Conservation (phyloP, 2,113 vertebrate species). For the Delphinapterus leucas region DNA sequence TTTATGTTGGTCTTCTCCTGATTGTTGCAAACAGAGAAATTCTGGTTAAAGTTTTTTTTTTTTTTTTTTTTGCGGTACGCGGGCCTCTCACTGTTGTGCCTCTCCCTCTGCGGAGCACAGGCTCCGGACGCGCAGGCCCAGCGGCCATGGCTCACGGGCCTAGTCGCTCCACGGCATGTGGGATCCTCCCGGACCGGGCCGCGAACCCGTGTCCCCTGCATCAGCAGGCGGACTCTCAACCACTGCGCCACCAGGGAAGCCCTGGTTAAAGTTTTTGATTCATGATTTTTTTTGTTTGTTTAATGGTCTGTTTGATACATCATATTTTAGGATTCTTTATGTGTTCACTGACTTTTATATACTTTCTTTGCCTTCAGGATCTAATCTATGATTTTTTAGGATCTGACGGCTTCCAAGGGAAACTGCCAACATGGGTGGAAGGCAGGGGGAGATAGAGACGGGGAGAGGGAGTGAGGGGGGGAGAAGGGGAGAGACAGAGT, state of each 20-base stretch:
- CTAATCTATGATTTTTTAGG: background rate
- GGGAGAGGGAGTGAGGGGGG: background rate
- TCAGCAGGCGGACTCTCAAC: too few relatives aligned
- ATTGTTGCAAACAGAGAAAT: background rate
- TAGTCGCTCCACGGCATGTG: too few relatives aligned
- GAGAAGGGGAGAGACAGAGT: background rate
- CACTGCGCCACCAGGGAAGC: too few relatives aligned
- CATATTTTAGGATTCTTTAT: background rate
- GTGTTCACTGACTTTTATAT: background rate
- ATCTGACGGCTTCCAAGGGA: background rate
- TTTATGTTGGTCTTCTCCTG: background rate
- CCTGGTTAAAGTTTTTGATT: background rate
- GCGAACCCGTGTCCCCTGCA: too few relatives aligned
- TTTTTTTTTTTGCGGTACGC: background rate
- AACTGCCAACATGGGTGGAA: background rate
- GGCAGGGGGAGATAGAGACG: background rate
- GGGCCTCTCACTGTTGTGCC: too few relatives aligned
- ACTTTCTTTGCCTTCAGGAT: background rate
- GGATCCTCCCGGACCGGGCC: too few relatives aligned
- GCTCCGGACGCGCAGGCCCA: too few relatives aligned
- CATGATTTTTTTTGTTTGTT: background rate
- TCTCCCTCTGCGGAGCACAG: too few relatives aligned
- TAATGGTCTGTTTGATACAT: background rate
- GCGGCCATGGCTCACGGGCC: too few relatives aligned
- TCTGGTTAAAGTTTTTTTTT: background rate